A percentile compares a stretch with the other conserved stretches of the same genome.
These are phyloP conservation scores for Oryzias dopingdopingensis DNA, from an alignment of 2,797 vertebrate genomes.

Conservation along the genomic window DNA sequence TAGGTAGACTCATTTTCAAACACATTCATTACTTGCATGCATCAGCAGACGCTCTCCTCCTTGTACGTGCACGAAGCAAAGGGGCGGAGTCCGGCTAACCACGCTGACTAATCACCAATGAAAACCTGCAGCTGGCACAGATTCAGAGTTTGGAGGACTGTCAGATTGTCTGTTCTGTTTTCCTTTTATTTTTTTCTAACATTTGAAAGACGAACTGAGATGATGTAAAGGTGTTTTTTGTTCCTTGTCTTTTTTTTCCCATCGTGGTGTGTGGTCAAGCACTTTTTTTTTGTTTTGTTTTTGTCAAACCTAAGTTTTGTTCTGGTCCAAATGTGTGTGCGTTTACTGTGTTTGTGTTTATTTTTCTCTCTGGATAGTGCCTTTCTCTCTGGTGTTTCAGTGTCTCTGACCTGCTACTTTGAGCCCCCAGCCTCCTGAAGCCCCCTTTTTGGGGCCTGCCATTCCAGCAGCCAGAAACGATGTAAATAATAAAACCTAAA, in stretches of 20 bases:
- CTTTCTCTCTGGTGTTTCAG: slow-evolving; percentile 85
- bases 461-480: slow-evolving; percentile 67
- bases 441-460: slow-evolving; percentile 34
- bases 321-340: slow-evolving; percentile 38
- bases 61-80: slow-evolving; percentile 54
- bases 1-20: slow-evolving; percentile 41
- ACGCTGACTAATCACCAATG: slow-evolving; percentile 50
- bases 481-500: slow-evolving; percentile 65
- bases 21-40: slow-evolving; percentile 43
- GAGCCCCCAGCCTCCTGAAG: slow-evolving; percentile 22
- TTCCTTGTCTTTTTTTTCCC: slow-evolving; percentile 47
- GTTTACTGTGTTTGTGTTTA: slow-evolving; percentile 60
- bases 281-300: slow-evolving; percentile 66
- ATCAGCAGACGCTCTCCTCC: slow-evolving; percentile 39
- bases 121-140: slow-evolving; percentile 54
- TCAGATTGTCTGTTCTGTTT: slow-evolving; percentile 69
- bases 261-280: slow-evolving; percentile 75
- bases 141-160: slow-evolving; percentile 55
- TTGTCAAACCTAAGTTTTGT: slow-evolving; percentile 35
- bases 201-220: slow-evolving; percentile 27
- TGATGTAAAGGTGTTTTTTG: slow-evolving; percentile 15
- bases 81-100: slow-evolving; percentile 59
- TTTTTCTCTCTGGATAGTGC: slow-evolving; percentile 89
- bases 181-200: slow-evolving; percentile 57
- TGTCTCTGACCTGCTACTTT: slow-evolving; percentile 75